Evolutionary conservation across 92 coral and sea anemone species (phyloP).

Genomic region (Nematostella vectensis): DNA sequence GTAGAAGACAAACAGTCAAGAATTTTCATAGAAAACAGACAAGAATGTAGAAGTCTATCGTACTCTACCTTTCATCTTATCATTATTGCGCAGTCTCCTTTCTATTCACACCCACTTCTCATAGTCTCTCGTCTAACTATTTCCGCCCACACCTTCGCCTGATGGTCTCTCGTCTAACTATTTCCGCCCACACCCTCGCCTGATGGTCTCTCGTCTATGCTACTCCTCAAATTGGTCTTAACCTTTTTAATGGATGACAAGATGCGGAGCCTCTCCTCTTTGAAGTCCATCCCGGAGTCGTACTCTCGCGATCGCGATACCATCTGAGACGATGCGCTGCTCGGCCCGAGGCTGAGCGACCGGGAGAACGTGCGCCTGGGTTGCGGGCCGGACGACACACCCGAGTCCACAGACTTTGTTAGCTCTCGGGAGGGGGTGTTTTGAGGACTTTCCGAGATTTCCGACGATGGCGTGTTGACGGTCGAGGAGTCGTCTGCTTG

Average conservation of each 20-base stretch:
- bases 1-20: no score
- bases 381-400: neutral
- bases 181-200: no score
- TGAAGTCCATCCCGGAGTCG: constrained; percentile 7
- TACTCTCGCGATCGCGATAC: constrained; percentile 15
- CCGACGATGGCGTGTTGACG: constrained; percentile 4
- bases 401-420: neutral
- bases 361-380: neutral
- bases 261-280: constrained; percentile 36
- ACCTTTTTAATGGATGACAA: constrained; percentile 36
- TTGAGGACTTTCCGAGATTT: constrained; percentile 1
- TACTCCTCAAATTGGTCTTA: constrained; percentile 20
- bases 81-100: no score
- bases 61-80: no score
- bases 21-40: no score
- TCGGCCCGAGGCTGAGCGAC: neutral
- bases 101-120: no score
- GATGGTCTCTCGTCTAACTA: no score
- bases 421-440: neutral
- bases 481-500: neutral
- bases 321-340: neutral
- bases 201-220: neutral
- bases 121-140: no score
- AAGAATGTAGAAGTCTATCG: no score
- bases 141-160: no score